These are phyloP conservation scores for Dermatemys mawii DNA, from an alignment of 2,113 vertebrate species.

Conservation along the genomic window DNA sequence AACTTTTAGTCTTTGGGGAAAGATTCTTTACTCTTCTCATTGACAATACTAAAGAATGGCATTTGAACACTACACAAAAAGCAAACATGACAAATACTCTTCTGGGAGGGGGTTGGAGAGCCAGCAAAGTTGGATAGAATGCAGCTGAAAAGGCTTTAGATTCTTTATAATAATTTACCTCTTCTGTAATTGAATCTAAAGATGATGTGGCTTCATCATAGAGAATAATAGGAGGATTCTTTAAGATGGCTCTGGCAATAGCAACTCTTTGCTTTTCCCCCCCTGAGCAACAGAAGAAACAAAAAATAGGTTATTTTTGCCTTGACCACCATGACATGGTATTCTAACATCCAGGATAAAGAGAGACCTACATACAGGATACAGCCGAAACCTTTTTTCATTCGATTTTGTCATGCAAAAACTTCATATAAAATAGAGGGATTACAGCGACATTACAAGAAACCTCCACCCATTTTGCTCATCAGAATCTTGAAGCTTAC, in stretches of 20 bases:
- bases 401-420: neutral
- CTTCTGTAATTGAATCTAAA: conserved; percentile 98
- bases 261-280: conserved; percentile 98
- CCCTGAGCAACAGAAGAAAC: conserved; percentile 77
- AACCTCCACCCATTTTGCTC: neutral
- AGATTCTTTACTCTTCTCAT: neutral
- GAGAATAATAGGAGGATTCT: conserved; percentile 92
- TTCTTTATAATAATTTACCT: conserved; percentile 80
- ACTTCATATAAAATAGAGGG: neutral
- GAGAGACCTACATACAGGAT: neutral
- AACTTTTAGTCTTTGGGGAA: neutral
- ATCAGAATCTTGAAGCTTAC: neutral
- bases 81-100: neutral
- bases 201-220: conserved; percentile 99
- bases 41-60: neutral
- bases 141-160: neutral
- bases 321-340: neutral
- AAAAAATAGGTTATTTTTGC: neutral
- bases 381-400: neutral
- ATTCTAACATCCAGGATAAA: neutral
- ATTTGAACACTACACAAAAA: neutral
- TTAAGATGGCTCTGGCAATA: conserved; percentile 94
- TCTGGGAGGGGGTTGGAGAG: neutral
- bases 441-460: neutral
- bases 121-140: neutral